These are phyloP conservation scores for Oryzias woworae DNA, from an alignment of 2,113 vertebrate species.

Conservation along the genomic window DNA sequence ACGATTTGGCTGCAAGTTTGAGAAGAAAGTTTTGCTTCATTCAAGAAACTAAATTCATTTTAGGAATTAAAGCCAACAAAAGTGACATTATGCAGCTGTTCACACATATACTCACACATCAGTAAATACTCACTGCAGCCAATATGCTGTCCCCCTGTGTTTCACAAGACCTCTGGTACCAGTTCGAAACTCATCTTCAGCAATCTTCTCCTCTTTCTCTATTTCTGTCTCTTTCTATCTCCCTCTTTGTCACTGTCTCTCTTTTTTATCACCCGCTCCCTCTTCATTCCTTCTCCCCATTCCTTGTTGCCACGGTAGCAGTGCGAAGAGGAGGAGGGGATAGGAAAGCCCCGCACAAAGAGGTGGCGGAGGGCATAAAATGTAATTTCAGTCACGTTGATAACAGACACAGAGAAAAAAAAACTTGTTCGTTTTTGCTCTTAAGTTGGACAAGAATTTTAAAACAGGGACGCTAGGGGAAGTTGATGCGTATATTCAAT, in stretches of 20 bases:
- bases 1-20: background rate
- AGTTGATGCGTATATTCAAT: background rate
- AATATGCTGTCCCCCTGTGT: constrained; percentile 21
- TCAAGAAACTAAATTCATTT: constrained; percentile 13
- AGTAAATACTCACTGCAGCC: background rate
- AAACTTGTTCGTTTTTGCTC: background rate
- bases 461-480: background rate
- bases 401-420: background rate
- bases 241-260: constrained; percentile 26
- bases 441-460: background rate
- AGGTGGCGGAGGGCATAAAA: constrained; percentile 31
- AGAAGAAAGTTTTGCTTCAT: background rate
- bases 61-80: constrained; percentile 17
- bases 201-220: constrained; percentile 33
- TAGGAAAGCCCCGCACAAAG: background rate
- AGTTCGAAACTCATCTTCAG: constrained; percentile 48
- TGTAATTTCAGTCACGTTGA: constrained; percentile 29
- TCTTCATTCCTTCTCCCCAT: constrained; percentile 1
- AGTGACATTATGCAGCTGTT: constrained; percentile 28
- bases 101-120: constrained; percentile 2
- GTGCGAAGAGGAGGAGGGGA: constrained; percentile 35
- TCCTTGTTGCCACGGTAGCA: constrained; percentile 73
- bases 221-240: constrained; percentile 22
- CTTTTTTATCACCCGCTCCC: background rate
- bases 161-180: constrained; percentile 35